Base-by-base conservation (phyloP, 2,797 vertebrate species). In the Bradypus variegatus region DNA sequence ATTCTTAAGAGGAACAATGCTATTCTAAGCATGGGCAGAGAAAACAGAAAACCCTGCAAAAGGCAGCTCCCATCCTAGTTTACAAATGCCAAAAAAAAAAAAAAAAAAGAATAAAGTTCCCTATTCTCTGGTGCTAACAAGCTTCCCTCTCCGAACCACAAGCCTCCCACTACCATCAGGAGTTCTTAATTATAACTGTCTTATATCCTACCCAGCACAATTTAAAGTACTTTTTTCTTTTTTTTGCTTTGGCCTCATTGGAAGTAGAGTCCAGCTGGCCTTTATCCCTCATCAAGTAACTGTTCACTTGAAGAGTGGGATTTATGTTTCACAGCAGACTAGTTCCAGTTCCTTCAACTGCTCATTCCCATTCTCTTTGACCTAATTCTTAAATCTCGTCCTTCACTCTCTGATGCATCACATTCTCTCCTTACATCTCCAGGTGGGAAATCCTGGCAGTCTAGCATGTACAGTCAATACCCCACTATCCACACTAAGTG, bases 221-320 rank as follows among this genome's bases (percentile, higher is more conserved):
- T 23, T 27, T 58, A 86, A 90, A 45, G 29, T n/a, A 50, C 36
- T 92, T 86, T 45, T 45, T 45, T 45, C 1, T 41, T 38, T 64
- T 88, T 65, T 53, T 69, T 86, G 48, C 65, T 84, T 94, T 67
- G 69, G 60, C 65, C 9, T 33, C 67, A 23, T 36, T 81, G 76
- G 86, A 91, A 93, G 85, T 53, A 45, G 45, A 89, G 77, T 29
- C 96, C 96, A 95, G 95, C 94, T 94, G 95, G 94, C 90, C 82
- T 94, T 92, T 81, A 82, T 95, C 95, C 60, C 92, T 91, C 69
- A 48, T 90, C 95, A 95, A 91, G 84, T 79, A 62, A 92, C 76
- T 77, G 62, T 48, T 91, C 89, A 58, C 87, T 94, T 83, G 77
- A 95, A 94, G 72, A 94, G 60, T 65, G 86, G 70, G 85, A 93